Evolutionary conservation across 2,888 invertebrate genomes (phyloP).

Genomic region (Tholera decimalis): DNA sequence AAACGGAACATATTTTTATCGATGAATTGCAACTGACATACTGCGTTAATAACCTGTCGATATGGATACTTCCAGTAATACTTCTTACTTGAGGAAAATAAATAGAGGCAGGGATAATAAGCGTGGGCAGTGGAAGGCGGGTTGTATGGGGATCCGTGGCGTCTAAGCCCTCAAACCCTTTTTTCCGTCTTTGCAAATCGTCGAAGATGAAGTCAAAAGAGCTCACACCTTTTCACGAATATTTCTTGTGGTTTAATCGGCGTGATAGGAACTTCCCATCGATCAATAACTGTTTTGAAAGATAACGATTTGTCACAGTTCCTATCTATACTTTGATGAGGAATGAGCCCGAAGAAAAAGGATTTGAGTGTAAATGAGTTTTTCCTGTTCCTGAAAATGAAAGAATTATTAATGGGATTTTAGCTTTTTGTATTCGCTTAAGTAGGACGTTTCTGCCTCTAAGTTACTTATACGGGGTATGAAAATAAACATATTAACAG

Average conservation of each 20-base stretch:
- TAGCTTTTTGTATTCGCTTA: constrained; percentile 46
- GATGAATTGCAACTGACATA: constrained; percentile 35
- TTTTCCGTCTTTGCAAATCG: constrained; percentile 90
- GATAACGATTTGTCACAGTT: constrained; percentile 75
- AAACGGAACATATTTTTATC: constrained; percentile 25
- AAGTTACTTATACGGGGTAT: constrained; percentile 3
- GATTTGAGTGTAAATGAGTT: constrained; percentile 73
- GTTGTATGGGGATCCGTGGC: constrained; percentile 78
- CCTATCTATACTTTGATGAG: constrained; percentile 75
- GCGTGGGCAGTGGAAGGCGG: constrained; percentile 79
- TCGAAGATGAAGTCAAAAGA: constrained; percentile 87
- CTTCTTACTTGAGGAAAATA: constrained; percentile 81
- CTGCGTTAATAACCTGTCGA: constrained; percentile 66
- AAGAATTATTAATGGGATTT: constrained; percentile 62
- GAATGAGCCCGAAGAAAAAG: constrained; percentile 71
- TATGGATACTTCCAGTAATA: constrained; percentile 77
- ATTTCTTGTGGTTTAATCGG: constrained; percentile 86
- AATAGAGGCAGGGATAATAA: constrained; percentile 84
- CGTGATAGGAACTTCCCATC: constrained; percentile 82
- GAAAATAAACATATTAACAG: constrained; percentile 7
- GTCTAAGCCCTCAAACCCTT: constrained; percentile 86
- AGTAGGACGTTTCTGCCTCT: constrained; percentile 14
- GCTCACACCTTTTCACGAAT: constrained; percentile 88
- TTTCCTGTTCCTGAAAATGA: constrained; percentile 70
- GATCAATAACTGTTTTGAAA: constrained; percentile 80